These are phyloP conservation scores for Ceuthmochares aereus DNA, from an alignment of 2,113 vertebrate species.

Conservation along the genomic window DNA sequence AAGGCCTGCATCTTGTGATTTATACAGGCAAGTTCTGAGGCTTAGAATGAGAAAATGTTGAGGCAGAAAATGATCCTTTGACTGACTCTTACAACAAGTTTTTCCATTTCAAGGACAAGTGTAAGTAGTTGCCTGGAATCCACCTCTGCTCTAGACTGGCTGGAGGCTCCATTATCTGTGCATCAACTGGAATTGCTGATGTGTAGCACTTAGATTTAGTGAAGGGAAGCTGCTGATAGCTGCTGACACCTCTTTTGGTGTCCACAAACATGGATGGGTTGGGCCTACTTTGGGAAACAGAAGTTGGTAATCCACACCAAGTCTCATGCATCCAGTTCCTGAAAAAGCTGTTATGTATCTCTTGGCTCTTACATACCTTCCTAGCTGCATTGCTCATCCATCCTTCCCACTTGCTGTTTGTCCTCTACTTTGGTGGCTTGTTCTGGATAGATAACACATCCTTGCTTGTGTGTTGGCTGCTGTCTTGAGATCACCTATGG, in stretches of 20 bases:
- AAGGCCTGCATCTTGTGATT: too few species aligned
- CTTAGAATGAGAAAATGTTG: too few species aligned
- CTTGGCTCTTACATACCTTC: not conserved
- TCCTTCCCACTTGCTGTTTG: not conserved
- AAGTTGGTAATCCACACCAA: not conserved
- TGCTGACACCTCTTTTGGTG: conserved; percentile 15
- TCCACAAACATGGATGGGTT: not conserved
- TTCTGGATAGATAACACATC: not conserved
- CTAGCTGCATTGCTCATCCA: fast-evolving
- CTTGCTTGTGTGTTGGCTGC: not conserved
- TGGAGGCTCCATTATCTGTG: conserved; percentile 37
- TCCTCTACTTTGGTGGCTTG: not conserved
- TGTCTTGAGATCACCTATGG: not conserved
- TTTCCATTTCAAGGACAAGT: not conserved
- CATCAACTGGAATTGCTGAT: conserved; percentile 56
- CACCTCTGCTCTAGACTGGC: not conserved
- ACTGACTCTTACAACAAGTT: too few species aligned
- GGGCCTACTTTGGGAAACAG: not conserved
- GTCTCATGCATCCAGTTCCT: not conserved
- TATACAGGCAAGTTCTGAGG: too few species aligned
- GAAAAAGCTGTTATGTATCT: not conserved
- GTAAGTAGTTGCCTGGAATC: not conserved
- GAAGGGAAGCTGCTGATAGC: conserved; percentile 61
- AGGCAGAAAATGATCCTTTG: too few species aligned
- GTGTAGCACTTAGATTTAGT: conserved; percentile 67